These are phyloP conservation scores for Ophioninae sp. DNA, from an alignment of 2,888 invertebrate species.

Conservation along the genomic window DNA sequence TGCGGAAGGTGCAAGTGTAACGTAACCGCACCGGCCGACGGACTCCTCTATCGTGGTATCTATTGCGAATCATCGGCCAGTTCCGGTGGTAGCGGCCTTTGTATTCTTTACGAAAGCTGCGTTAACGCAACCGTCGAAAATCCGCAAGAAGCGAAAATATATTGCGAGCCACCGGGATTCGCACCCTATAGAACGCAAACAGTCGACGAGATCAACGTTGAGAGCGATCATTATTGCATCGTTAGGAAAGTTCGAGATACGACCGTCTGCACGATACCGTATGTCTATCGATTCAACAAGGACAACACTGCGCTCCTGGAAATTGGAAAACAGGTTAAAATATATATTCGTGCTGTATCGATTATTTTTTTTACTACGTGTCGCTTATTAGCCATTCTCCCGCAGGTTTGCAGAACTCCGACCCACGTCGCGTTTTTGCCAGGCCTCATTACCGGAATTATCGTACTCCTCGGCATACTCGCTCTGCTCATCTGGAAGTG, in stretches of 20 bases:
- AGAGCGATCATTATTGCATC: slow-evolving; percentile 69
- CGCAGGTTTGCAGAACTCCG: slow-evolving; percentile 69
- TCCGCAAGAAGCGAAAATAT: slow-evolving; percentile 58
- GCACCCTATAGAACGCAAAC: slow-evolving; percentile 63
- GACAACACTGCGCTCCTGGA: slow-evolving; percentile 68
- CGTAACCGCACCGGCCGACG: slow-evolving; percentile 65
- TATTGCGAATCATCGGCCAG: slow-evolving; percentile 72
- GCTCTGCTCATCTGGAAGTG: slow-evolving; percentile 74
- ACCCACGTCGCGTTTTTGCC: slow-evolving; percentile 68
- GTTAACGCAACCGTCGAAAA: slow-evolving; percentile 71
- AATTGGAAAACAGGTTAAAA: slow-evolving; percentile 68
- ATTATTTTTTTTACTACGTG: neutral
- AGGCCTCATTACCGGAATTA: slow-evolving; percentile 62
- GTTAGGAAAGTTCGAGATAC: slow-evolving; percentile 62
- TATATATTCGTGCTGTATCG: neutral
- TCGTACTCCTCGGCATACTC: slow-evolving; percentile 68
- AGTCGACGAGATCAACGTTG: slow-evolving; percentile 64
- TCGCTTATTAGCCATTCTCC: neutral
- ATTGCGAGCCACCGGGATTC: slow-evolving; percentile 65
- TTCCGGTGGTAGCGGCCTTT: slow-evolving; percentile 68
- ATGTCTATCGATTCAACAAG: slow-evolving; percentile 69
- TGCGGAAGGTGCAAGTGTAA: slow-evolving; percentile 73
- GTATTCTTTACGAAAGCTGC: slow-evolving; percentile 69
- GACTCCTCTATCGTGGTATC: slow-evolving; percentile 69
- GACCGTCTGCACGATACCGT: slow-evolving; percentile 68